Evolutionary conservation across 2,888 invertebrate genomes (phyloP).

Genomic region (Podabrus alpinus): DNA sequence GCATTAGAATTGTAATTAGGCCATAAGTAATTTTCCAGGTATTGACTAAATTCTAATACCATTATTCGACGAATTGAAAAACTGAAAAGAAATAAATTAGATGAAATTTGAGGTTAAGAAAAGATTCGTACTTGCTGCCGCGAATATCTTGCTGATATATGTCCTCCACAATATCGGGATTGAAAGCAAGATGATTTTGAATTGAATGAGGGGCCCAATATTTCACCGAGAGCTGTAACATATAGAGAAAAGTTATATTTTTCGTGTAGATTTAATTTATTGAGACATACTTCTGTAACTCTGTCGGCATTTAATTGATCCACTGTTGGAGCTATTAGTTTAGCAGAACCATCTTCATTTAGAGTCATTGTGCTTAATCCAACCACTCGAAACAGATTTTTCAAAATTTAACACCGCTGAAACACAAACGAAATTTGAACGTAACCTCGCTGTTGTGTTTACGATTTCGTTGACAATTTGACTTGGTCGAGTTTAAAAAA

Average conservation of each 20-base stretch:
- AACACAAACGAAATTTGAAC: neutral
- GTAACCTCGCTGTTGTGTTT: neutral
- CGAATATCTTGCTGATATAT: slow-evolving; percentile 87
- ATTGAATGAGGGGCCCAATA: slow-evolving; percentile 91
- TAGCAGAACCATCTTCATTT: slow-evolving; percentile 35
- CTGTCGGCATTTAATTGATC: slow-evolving; percentile 90
- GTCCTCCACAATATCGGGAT: slow-evolving; percentile 81
- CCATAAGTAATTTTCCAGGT: slow-evolving; percentile 96
- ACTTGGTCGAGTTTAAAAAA: neutral
- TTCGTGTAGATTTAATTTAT: slow-evolving; percentile 27
- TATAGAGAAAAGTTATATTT: slow-evolving; percentile 19
- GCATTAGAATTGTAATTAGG: slow-evolving; percentile 86
- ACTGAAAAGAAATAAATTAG: slow-evolving; percentile 52
- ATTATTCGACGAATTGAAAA: slow-evolving; percentile 87
- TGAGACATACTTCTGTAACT: slow-evolving; percentile 76
- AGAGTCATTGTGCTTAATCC: slow-evolving; percentile 19
- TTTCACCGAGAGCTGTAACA: slow-evolving; percentile 79
- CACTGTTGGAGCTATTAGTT: slow-evolving; percentile 75
- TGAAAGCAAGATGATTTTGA: slow-evolving; percentile 72
- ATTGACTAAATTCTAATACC: slow-evolving; percentile 97
- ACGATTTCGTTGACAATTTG: neutral
- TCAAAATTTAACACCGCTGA: neutral
- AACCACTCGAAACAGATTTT: neutral
- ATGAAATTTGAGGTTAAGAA: slow-evolving; percentile 2
- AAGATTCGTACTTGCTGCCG: slow-evolving; percentile 69